These are phyloP conservation scores for Temnothorax curvispinosus DNA, from an alignment of 1,140 invertebrate species.

Conservation along the genomic window DNA sequence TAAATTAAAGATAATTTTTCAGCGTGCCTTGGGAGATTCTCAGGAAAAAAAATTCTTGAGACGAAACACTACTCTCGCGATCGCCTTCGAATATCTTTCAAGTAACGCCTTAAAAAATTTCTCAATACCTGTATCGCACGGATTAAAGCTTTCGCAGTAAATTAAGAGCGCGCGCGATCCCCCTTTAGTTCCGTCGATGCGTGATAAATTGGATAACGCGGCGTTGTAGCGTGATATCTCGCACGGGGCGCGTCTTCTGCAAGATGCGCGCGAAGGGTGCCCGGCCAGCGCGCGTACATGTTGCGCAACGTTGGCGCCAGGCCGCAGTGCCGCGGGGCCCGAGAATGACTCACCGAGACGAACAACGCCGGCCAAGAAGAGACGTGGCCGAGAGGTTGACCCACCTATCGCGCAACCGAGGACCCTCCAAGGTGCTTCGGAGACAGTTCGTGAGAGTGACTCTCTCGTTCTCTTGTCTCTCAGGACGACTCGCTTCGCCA, in stretches of 20 bases:
- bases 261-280: constrained; percentile 52
- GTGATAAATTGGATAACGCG: constrained; percentile 48
- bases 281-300: constrained; percentile 46
- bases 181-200: constrained; percentile 40
- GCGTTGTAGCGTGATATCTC: constrained; percentile 45
- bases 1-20: not conserved
- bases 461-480: constrained; percentile 54
- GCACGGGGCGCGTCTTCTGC: constrained; percentile 26
- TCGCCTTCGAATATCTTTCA: not conserved
- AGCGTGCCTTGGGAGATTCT: not conserved
- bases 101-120: constrained; percentile 4
- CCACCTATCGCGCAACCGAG: constrained; percentile 81
- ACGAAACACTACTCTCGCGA: not conserved
- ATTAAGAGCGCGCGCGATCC: constrained; percentile 28
- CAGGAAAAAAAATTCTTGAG: not conserved
- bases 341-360: constrained; percentile 81
- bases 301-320: constrained; percentile 84
- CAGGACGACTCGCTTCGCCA: constrained; percentile 64
- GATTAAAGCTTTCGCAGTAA: constrained; percentile 12
- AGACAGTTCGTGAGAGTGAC: constrained; percentile 74
- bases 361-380: constrained; percentile 70
- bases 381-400: constrained; percentile 74
- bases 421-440: constrained; percentile 80
- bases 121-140: not conserved
- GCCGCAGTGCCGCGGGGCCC: constrained; percentile 77